A percentile compares a stretch with the other conserved stretches of the same genome.
Conservation (phyloP, 2,888 invertebrate species). For the Epistrophe eligans region DNA sequence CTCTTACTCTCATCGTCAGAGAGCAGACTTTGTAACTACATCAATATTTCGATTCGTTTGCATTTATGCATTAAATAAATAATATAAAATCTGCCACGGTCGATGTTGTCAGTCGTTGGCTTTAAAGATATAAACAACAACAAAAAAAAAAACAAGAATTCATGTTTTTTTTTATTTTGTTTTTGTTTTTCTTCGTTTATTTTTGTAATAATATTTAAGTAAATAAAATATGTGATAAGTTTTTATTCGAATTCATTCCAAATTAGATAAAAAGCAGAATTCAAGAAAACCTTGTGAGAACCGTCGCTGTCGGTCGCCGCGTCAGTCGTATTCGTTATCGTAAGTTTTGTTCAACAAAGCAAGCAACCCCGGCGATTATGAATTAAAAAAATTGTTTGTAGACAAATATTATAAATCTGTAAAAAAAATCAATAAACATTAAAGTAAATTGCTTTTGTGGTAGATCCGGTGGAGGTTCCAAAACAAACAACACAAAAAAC, state of each 20-base stretch:
- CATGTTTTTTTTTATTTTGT: background rate
- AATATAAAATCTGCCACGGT: background rate
- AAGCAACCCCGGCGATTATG: background rate
- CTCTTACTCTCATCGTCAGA: background rate
- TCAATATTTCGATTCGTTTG: background rate
- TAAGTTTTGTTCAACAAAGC: background rate
- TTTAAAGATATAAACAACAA: background rate
- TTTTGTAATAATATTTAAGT: background rate
- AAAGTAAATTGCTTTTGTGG: background rate
- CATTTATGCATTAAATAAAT: background rate
- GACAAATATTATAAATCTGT: background rate
- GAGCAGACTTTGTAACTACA: background rate
- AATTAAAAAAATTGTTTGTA: background rate
- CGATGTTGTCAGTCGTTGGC: slow-evolving; percentile 8
- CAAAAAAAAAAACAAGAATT: background rate
- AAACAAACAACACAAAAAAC: background rate
- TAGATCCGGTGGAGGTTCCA: background rate
- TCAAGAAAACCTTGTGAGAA: background rate
- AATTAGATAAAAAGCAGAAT: background rate
- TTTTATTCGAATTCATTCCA: background rate
- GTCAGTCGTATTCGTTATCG: background rate
- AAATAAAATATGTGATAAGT: slow-evolving; percentile 3
- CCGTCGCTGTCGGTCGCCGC: background rate
- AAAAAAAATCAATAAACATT: background rate
- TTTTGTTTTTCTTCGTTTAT: background rate